These are phyloP conservation scores for Tetrao urogallus DNA, from an alignment of 2,113 vertebrate genomes.

Conservation along the genomic window DNA sequence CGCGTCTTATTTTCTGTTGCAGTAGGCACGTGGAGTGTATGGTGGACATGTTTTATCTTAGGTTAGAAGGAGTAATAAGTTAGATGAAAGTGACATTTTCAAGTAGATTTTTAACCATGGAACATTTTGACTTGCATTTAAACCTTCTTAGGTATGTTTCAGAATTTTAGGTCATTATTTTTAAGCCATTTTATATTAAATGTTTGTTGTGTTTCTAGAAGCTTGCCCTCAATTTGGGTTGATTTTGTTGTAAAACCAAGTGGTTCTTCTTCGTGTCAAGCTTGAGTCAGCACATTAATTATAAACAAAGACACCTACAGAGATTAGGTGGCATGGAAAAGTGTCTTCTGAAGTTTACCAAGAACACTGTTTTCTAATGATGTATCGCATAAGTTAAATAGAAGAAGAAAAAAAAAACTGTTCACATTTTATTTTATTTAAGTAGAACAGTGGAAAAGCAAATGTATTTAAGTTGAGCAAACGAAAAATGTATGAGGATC, in stretches of 20 bases:
- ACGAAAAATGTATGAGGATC: not conserved
- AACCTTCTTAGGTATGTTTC: not conserved
- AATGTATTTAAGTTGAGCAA: not conserved
- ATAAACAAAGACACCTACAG: not conserved
- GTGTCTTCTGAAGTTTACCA: not conserved
- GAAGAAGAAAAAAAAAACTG: fast-evolving
- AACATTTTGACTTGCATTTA: not conserved
- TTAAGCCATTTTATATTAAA: not conserved
- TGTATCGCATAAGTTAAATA: not conserved
- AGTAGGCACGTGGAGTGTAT: not conserved
- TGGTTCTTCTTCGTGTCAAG: not conserved
- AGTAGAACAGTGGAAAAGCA: no score
- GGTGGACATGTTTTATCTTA: not conserved
- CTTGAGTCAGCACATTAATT: not conserved
- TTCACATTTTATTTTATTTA: not conserved
- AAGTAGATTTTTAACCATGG: not conserved
- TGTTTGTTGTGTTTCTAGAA: not conserved
- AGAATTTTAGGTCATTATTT: not conserved
- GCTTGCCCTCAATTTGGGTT: not conserved
- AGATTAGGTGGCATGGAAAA: not conserved
- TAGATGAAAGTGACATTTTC: not conserved
- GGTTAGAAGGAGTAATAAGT: not conserved
- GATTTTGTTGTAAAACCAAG: not conserved
- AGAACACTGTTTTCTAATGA: not conserved
- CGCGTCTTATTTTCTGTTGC: not conserved